Conservation (phyloP, 2,113 vertebrate genomes). For the Dolichallabes microphthalmus region DNA sequence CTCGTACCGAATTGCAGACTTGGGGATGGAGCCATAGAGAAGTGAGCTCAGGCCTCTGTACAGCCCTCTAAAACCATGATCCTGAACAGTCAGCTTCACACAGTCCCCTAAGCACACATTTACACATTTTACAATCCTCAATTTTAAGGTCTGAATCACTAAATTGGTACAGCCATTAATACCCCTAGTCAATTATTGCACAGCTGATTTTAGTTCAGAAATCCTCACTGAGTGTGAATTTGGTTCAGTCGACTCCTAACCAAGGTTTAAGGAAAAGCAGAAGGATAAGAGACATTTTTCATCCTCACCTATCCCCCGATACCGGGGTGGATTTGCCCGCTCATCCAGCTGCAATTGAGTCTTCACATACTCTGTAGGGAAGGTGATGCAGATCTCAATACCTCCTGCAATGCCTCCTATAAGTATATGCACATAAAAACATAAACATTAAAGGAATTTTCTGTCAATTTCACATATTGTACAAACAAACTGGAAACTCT, state of each 20-base stretch:
- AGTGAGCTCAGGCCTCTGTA: conserved; percentile 78
- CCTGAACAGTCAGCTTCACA: conserved; percentile 75
- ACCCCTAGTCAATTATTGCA: neutral
- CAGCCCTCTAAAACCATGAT: conserved; percentile 73
- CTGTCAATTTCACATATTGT: neutral
- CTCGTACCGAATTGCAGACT: conserved; percentile 76
- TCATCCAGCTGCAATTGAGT: conserved; percentile 77
- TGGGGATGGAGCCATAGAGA: conserved; percentile 78
- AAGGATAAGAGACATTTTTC: neutral
- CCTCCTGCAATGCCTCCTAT: conserved; percentile 73
- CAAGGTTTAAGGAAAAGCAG: neutral
- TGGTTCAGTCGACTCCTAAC: neutral
- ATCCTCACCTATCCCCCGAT: conserved; percentile 72
- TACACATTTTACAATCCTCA: conserved; percentile 1
- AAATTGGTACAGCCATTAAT: neutral
- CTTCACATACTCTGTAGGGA: conserved; percentile 80
- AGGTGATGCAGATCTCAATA: conserved; percentile 76
- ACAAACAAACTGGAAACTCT: neutral
- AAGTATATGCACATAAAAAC: conserved; percentile 1
- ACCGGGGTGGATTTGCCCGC: conserved; percentile 69
- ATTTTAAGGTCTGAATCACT: neutral
- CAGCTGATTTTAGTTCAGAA: neutral
- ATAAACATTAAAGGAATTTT: neutral
- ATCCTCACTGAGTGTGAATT: neutral
- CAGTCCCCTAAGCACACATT: conserved; percentile 68